Conservation (phyloP, 1,140 invertebrate species). For the Luehdorfia chinensis region DNA sequence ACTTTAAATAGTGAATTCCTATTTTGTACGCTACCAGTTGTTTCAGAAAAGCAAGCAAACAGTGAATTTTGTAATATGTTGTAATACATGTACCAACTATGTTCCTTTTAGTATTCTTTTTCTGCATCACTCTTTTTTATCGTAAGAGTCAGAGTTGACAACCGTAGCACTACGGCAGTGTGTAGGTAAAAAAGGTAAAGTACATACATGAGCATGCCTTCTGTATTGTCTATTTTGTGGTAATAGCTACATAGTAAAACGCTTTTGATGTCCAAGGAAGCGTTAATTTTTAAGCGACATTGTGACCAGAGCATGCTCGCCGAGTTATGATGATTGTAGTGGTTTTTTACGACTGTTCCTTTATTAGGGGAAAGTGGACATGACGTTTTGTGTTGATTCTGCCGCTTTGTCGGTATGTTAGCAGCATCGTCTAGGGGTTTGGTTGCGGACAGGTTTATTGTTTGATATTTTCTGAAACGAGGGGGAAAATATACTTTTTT, state of each 20-base stretch:
- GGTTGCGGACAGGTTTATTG: conserved; percentile 46
- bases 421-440: conserved; percentile 39
- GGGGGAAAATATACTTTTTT: conserved; percentile 24
- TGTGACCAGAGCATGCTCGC: conserved; percentile 25
- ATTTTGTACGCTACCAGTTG: too few species aligned
- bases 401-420: conserved; percentile 39
- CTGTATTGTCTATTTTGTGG: too few species aligned
- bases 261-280: conserved; percentile 14
- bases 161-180: too few species aligned
- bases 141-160: too few species aligned
- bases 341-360: conserved; percentile 56
- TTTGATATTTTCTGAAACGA: conserved; percentile 37
- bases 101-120: too few species aligned
- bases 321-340: conserved; percentile 69
- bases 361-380: conserved; percentile 55
- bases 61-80: too few species aligned
- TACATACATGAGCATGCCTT: too few species aligned
- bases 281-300: conserved; percentile 52
- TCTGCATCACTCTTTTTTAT: too few species aligned
- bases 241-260: conserved; percentile 14
- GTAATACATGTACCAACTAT: too few species aligned
- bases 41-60: too few species aligned
- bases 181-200: too few species aligned
- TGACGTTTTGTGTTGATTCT: conserved; percentile 29
- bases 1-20: too few species aligned